A percentile compares a stretch with the other conserved stretches of the same genome.
These are phyloP conservation scores for Ridgeia piscesae DNA, from an alignment of 1,140 invertebrate species.

Conservation along the genomic window DNA sequence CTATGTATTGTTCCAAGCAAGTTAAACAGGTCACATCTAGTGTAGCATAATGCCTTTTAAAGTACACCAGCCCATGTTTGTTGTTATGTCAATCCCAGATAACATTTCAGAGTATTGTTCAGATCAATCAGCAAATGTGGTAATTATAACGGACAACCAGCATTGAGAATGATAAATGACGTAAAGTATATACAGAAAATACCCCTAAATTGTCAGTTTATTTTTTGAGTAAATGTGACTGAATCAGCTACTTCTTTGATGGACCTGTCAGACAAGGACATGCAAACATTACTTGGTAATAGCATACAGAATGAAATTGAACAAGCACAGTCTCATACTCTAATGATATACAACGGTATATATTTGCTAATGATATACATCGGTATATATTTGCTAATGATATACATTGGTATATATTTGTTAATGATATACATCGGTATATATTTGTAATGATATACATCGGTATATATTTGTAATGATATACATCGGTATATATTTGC, in stretches of 20 bases:
- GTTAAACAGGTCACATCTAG: too few relatives aligned
- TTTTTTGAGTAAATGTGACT: not conserved
- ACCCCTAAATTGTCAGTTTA: not conserved
- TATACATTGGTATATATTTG: too few relatives aligned
- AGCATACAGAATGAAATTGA: not conserved
- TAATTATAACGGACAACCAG: too few relatives aligned
- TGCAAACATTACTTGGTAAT: not conserved
- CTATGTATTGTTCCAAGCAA: too few relatives aligned
- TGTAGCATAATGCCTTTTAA: too few relatives aligned
- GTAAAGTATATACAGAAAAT: too few relatives aligned
- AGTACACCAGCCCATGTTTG: too few relatives aligned
- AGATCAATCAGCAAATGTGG: too few relatives aligned
- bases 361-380: not conserved
- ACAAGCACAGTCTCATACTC: not conserved
- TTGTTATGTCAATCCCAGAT: too few relatives aligned
- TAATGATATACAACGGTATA: not conserved
- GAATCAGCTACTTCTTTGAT: not conserved
- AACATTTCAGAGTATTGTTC: too few relatives aligned
- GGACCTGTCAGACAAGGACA: not conserved
- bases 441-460: not conserved
- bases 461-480: not conserved
- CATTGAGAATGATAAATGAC: too few relatives aligned
- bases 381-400: not conserved
- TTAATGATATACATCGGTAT: not conserved
- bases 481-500: not conserved